phyloP scores from a whole-genome alignment of 2,797 vertebrate species.

The Alosa sapidissima region DNA sequence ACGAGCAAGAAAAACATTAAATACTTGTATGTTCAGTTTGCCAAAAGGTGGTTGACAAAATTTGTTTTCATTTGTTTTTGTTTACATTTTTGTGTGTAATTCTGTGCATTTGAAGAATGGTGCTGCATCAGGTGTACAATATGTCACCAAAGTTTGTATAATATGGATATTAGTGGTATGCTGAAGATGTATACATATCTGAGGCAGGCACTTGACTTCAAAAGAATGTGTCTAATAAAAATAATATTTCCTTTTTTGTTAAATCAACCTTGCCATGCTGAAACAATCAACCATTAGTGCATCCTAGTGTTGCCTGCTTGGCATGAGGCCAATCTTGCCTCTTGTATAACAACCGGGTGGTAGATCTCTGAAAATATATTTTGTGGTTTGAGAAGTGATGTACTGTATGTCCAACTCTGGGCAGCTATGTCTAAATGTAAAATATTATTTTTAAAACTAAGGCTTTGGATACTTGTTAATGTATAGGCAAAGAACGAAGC shows the following conservation, averaged over 20 bases:
- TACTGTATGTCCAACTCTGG: not conserved
- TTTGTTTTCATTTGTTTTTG: not conserved
- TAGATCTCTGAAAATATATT: not conserved
- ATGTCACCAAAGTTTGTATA: not conserved
- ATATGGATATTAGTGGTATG: not conserved
- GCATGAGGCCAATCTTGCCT: not conserved
- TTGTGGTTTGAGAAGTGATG: not conserved
- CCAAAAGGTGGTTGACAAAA: not conserved
- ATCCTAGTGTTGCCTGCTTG: not conserved
- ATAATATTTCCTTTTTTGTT: no score
- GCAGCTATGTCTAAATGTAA: constrained; percentile 52
- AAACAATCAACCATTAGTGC: constrained; percentile 64
- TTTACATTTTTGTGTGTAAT: not conserved
- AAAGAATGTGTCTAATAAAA: not conserved
- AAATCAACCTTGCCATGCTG: constrained; percentile 45
- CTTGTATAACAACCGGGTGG: not conserved
- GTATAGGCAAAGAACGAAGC: constrained; percentile 47
- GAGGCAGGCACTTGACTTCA: not conserved
- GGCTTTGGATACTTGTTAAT: constrained; percentile 51
- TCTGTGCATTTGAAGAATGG: not conserved
- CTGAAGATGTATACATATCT: not conserved
- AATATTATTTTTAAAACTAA: constrained; percentile 46
- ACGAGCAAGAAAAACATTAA: not conserved
- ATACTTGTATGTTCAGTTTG: not conserved
- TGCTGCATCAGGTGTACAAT: not conserved